Evolutionary conservation across 2,797 vertebrate species (phyloP).

Genomic region (Epinephelus malabaricus): DNA sequence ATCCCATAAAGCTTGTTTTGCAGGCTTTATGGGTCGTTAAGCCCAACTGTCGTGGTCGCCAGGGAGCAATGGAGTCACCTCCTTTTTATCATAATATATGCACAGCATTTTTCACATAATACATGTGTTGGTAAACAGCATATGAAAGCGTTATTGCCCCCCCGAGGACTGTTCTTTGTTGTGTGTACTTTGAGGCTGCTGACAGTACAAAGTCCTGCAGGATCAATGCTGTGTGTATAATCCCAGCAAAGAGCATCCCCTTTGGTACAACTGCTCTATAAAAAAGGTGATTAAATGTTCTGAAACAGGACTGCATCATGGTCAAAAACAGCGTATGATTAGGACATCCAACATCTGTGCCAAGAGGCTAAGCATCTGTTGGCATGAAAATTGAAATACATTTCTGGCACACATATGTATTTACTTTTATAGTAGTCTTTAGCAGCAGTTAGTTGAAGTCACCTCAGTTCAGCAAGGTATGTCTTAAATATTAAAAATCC

Average conservation of each 20-base stretch:
- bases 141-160: not conserved
- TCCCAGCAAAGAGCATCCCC: slow-evolving; percentile 29
- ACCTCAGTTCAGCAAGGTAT: not conserved
- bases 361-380: not conserved
- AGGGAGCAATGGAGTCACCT: not conserved
- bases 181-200: not conserved
- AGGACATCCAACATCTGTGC: not conserved
- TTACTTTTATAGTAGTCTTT: not conserved
- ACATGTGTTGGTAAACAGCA: not conserved
- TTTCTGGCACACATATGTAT: not conserved
- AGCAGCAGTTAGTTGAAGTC: not conserved
- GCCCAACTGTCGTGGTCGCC: slow-evolving; percentile 7
- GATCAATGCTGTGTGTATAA: slow-evolving; percentile 18
- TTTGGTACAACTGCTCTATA: not conserved
- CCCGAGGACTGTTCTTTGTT: not conserved
- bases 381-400: not conserved
- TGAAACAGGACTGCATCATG: not conserved
- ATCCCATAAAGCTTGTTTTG: not conserved
- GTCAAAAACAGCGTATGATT: not conserved
- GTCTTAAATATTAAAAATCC: slow-evolving; percentile 3
- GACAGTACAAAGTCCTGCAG: slow-evolving; percentile 1
- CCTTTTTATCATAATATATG: not conserved
- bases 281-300: slow-evolving; percentile 32
- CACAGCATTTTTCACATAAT: not conserved
- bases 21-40: slow-evolving; percentile 11